phyloP scores from a whole-genome alignment of 1,140 invertebrate species.

The Galleria mellonella region DNA sequence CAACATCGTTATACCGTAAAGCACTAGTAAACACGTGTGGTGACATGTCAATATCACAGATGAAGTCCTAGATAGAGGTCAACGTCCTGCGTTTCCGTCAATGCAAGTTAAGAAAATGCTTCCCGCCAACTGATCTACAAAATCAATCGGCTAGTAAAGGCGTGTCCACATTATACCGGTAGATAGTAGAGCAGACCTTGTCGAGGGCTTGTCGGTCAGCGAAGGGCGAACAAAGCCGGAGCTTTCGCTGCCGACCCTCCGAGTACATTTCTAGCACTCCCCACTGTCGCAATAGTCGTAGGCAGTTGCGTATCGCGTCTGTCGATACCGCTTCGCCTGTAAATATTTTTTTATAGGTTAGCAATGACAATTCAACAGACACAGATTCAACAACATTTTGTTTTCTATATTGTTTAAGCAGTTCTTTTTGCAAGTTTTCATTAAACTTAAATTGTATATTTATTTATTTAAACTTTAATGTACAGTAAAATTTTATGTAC shows the following conservation, averaged over 20 bases:
- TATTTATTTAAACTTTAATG: too few relatives aligned
- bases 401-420: too few relatives aligned
- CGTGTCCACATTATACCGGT: conserved; percentile 45
- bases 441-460: too few relatives aligned
- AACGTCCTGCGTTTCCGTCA: too few relatives aligned
- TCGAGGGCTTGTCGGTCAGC: conserved; percentile 14
- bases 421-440: too few relatives aligned
- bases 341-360: too few relatives aligned
- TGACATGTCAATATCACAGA: background rate
- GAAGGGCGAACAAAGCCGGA: conserved; percentile 32
- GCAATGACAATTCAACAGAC: too few relatives aligned
- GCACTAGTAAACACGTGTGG: too few relatives aligned
- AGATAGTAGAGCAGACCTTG: conserved; percentile 29
- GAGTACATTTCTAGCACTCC: conserved; percentile 82
- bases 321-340: conserved; percentile 88
- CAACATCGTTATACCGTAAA: too few relatives aligned
- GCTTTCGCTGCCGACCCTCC: conserved; percentile 51
- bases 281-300: conserved; percentile 86
- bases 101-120: background rate
- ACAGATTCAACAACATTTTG: too few relatives aligned
- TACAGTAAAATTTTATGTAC: too few relatives aligned
- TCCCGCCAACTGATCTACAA: background rate
- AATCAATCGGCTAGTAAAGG: conserved; percentile 23
- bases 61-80: too few relatives aligned
- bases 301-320: conserved; percentile 87